A percentile compares a stretch with the other conserved stretches of the same genome.
Conservation (phyloP, 1,140 invertebrate species). For the Andrena cerasifolii region DNA sequence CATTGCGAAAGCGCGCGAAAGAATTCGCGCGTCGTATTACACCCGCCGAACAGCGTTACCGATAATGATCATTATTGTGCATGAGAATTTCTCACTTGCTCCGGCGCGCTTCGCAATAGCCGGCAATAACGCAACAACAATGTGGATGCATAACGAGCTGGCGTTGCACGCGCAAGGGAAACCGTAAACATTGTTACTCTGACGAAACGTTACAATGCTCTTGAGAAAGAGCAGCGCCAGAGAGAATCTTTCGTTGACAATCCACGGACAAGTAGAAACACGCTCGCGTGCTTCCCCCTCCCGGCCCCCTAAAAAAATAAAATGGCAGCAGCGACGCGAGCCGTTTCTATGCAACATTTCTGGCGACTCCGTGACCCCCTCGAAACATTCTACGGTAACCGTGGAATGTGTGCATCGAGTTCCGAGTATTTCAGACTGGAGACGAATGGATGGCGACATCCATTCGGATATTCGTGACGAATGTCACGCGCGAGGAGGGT, state of each 20-base stretch:
- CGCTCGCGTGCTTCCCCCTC: too few relatives aligned
- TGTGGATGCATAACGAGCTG: conserved; percentile 51
- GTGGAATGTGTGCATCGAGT: neutral
- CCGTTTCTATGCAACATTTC: neutral
- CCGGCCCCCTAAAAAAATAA: neutral
- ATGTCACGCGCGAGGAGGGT: neutral
- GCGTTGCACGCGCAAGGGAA: conserved; percentile 47
- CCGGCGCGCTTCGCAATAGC: conserved; percentile 46
- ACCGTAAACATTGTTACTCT: conserved; percentile 50
- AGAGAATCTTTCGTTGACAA: neutral
- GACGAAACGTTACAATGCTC: conserved; percentile 32
- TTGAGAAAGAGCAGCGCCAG: neutral
- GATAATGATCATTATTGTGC: conserved; percentile 50
- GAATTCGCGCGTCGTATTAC: conserved; percentile 36
- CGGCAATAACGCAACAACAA: conserved; percentile 57
- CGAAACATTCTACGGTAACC: neutral
- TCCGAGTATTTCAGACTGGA: neutral
- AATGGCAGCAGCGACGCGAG: neutral
- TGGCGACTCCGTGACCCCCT: neutral
- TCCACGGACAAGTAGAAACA: neutral
- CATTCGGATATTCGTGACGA: neutral
- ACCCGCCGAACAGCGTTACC: conserved; percentile 32
- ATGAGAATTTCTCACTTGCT: conserved; percentile 47
- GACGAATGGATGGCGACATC: neutral
- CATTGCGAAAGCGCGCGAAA: conserved; percentile 33